Evolutionary conservation across 2,113 vertebrate genomes (phyloP), one percentile per base, ranked within the genome.

Genomic region (Atlantisia rogersi): DNA sequence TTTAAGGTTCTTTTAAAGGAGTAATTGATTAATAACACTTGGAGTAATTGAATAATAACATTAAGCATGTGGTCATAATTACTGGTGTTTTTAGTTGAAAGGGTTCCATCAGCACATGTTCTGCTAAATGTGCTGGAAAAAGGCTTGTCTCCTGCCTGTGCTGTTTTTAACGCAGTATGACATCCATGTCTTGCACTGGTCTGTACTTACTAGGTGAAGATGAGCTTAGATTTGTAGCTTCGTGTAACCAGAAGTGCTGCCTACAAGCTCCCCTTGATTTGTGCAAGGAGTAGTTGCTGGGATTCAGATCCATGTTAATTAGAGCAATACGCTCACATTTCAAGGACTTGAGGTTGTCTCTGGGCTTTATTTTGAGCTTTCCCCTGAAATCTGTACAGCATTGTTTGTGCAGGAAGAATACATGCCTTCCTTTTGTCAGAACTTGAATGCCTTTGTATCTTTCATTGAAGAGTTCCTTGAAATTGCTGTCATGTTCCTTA

Each of bases 341-440:
- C 31, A 32, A 21, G 69, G 60, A 7, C 8, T 75, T 11, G 42
- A 55, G 11, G 22, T 76, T 62, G 15, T 37, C n/a, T 63, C 56
- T 82, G 37, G 6, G 40, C 46, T 83, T 91, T 7, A 6, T 60
- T 35, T 40, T 53, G 53, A 74, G 63, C 31, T 77, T 86, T 55
- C 15, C 44, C 50, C 63, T 25, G 1, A 16, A 24, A 24, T 7
- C 14, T 22, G 10, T 24, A 6, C 73, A 75, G 12, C 9, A 9
- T 16, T 1, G 0, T 29, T n/a, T 52, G 39, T 75, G 81, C 50
- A 64, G 84, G 65, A 62, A 8, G 46, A 89, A 32, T 39, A 9
- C 9, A 0, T 0, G 10, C 19, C 6, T 80, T 63, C 20, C 2
- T 64, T 70, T 20, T 40, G 42, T 55, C 63, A 35, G 16, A 77